Evolutionary conservation across 2,888 invertebrate species (phyloP).

Genomic region (Yponomeuta plumbellus): DNA sequence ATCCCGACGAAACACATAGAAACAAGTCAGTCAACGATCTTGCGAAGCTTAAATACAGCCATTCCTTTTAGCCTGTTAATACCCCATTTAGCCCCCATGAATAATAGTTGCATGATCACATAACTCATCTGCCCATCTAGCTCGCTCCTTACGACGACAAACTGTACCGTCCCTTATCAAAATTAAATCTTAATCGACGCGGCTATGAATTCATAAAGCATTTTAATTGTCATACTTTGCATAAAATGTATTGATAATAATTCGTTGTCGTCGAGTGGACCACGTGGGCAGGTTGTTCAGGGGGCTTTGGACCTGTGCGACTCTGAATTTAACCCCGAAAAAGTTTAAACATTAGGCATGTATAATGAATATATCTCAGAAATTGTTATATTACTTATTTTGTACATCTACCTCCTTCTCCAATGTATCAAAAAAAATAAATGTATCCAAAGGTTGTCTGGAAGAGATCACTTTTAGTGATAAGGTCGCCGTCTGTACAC

Average conservation of each 20-base stretch:
- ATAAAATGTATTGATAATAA: slow-evolving; percentile 60
- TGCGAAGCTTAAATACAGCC: background rate
- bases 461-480: too few species aligned
- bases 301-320: background rate
- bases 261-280: slow-evolving; percentile 51
- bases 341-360: too few species aligned
- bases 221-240: slow-evolving; percentile 68
- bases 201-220: slow-evolving; percentile 62
- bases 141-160: slow-evolving; percentile 49
- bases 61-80: background rate
- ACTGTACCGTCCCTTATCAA: slow-evolving; percentile 55
- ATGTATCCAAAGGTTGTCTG: too few species aligned
- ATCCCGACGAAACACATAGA: background rate
- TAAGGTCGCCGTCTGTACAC: too few species aligned
- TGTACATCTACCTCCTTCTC: too few species aligned
- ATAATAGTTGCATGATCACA: background rate
- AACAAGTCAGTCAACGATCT: background rate
- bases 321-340: background rate
- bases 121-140: background rate
- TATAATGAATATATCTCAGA: too few species aligned
- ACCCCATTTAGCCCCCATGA: background rate
- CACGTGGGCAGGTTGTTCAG: slow-evolving; percentile 37
- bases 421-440: too few species aligned
- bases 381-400: too few species aligned
- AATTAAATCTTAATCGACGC: slow-evolving; percentile 68